Evolutionary conservation across 2,113 vertebrate species (phyloP).

Genomic region (Carlito syrichta): DNA sequence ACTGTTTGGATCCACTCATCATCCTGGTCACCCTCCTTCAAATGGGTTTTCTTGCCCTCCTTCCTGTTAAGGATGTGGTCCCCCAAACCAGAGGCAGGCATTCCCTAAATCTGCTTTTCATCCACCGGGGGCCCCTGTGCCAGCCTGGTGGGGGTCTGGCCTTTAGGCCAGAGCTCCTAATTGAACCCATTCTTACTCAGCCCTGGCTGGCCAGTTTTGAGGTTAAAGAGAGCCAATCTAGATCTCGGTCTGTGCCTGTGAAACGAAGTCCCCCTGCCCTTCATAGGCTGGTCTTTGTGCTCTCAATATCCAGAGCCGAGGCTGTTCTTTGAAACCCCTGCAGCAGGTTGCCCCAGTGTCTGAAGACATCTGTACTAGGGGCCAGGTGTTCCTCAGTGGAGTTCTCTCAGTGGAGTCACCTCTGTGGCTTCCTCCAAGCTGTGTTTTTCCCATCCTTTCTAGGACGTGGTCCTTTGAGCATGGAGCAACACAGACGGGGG

Average conservation of each 20-base stretch:
- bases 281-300: not conserved
- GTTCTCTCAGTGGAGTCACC: not conserved
- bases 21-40: not conserved
- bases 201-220: not conserved
- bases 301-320: not conserved
- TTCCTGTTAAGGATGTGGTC: not conserved
- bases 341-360: not conserved
- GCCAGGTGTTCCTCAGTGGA: not conserved
- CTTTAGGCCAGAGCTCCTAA: not conserved
- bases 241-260: not conserved
- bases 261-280: fast-evolving
- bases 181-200: not conserved
- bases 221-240: not conserved
- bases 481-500: not conserved
- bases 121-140: not conserved
- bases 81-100: not conserved
- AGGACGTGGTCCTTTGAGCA: slow-evolving; percentile 18
- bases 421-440: not conserved
- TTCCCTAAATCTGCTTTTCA: not conserved
- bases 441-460: not conserved
- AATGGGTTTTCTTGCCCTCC: not conserved
- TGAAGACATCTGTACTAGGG: not conserved
- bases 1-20: not conserved
- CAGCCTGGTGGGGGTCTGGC: not conserved
- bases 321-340: not conserved